Evolutionary conservation across 30 jellyfish, hydroid and myxozoan genomes (phyloP), one percentile per base, ranked within the genome.

Genomic region (Pseudorhiza aurosa): DNA sequence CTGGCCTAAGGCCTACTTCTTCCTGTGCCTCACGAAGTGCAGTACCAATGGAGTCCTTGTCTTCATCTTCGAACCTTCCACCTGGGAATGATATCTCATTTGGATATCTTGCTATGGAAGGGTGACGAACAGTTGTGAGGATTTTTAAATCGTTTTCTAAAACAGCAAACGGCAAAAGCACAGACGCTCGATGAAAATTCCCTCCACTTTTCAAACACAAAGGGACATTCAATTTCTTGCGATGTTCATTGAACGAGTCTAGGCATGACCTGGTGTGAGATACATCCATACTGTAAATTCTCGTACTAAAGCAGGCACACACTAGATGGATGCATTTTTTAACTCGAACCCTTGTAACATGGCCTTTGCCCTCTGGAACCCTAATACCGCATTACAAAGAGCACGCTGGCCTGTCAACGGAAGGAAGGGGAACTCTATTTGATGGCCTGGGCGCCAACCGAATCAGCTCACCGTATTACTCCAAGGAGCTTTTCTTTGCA

Each of bases 41-140:
- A 11, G 89, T 77, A 14, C 14, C 89, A 1, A 50, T 55, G 2
- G 68, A 21, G 36, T 58, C 50, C 1, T 49, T 3, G 31, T 77
- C 89, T 25, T 74, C 64, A 29, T 62, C 76, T 2, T 60, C 89
- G 18, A 27, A 58, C 50, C 40, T 62, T 0, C 89, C 89, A 25
- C 89, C 89, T 28, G 89, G 89, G 31, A 77, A 77, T 17, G 89
- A 77, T 44, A 60, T 30, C 58, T 77, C 89, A 27, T 42, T 42
- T 5, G 62, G 74, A 36, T 25, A 62, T 17, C 14, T 15, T 0
- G 89, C 22, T 18, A 77, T 37, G 2, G 22, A 27, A 5, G 82
- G 82, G 39, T 51, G 68, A 26, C 89, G 49, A 3, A 43, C 45
- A 28, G 89, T 77, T n/a, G 21, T 4, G n/a, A 77, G 53, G 22